phyloP scores from a whole-genome alignment of 2,113 vertebrate genomes.

The Mirounga angustirostris region DNA sequence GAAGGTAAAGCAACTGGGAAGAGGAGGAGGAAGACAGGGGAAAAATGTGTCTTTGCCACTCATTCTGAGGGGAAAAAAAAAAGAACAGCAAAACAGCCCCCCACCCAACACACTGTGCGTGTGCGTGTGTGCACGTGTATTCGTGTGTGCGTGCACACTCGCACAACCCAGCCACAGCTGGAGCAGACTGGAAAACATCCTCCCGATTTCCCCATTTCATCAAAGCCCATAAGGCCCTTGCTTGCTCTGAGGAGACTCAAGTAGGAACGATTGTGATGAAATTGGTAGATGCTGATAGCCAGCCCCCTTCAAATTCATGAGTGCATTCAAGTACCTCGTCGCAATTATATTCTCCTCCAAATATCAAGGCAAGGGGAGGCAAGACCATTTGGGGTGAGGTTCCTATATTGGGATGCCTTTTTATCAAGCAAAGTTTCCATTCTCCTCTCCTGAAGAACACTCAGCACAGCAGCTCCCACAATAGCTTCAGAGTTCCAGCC shows the following conservation, averaged over 20 bases:
- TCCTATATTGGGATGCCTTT: slow-evolving; percentile 61
- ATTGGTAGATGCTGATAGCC: background rate
- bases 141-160: fast-evolving
- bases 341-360: background rate
- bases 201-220: background rate
- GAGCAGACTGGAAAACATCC: background rate
- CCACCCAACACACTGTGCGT: background rate
- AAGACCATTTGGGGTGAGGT: slow-evolving; percentile 45
- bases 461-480: slow-evolving; percentile 67
- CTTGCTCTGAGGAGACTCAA: slow-evolving; percentile 8
- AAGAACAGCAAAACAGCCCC: slow-evolving; percentile 53
- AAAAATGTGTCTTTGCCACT: slow-evolving; percentile 82
- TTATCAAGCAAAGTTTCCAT: slow-evolving; percentile 77
- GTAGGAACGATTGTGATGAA: background rate
- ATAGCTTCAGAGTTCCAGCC: slow-evolving; percentile 69
- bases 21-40: slow-evolving; percentile 90
- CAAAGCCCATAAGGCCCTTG: background rate
- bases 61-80: slow-evolving; percentile 64
- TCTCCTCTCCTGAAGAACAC: slow-evolving; percentile 75
- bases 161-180: background rate
- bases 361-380: slow-evolving; percentile 20
- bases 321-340: background rate
- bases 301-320: background rate
- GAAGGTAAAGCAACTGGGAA: slow-evolving; percentile 97
- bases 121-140: background rate